phyloP scores from a whole-genome alignment of 2,113 vertebrate species.

The Ginglymostoma cirratum region DNA sequence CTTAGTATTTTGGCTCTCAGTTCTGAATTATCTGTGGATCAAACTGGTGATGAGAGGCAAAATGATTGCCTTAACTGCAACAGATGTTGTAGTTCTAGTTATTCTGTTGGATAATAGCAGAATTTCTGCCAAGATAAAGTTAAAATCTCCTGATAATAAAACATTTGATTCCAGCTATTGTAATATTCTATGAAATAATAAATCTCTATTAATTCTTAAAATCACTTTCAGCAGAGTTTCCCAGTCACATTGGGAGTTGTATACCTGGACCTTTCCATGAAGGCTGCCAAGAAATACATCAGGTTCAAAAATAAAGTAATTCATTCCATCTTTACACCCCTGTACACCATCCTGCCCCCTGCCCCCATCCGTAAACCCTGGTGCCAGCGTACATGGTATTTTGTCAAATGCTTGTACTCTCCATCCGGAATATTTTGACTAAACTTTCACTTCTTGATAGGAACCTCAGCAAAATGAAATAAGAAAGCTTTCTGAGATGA shows the following conservation, averaged over 20 bases:
- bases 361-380: background rate
- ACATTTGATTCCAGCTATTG: background rate
- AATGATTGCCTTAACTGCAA: background rate
- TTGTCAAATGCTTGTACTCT: background rate
- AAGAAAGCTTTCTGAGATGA: background rate
- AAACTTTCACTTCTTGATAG: background rate
- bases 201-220: slow-evolving; percentile 5
- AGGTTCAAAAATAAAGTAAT: background rate
- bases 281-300: slow-evolving; percentile 13
- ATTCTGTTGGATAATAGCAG: background rate
- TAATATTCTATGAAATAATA: background rate
- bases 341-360: background rate
- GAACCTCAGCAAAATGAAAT: background rate
- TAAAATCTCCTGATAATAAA: background rate
- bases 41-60: background rate
- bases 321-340: too few species aligned
- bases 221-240: background rate
- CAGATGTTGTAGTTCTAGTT: background rate
- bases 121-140: background rate
- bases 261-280: background rate
- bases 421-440: background rate
- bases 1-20: background rate
- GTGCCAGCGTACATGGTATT: background rate
- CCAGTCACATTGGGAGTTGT: background rate
- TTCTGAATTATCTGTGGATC: background rate